phyloP scores from a whole-genome alignment of 2,797 vertebrate species.

The Melanogrammus aeglefinus region DNA sequence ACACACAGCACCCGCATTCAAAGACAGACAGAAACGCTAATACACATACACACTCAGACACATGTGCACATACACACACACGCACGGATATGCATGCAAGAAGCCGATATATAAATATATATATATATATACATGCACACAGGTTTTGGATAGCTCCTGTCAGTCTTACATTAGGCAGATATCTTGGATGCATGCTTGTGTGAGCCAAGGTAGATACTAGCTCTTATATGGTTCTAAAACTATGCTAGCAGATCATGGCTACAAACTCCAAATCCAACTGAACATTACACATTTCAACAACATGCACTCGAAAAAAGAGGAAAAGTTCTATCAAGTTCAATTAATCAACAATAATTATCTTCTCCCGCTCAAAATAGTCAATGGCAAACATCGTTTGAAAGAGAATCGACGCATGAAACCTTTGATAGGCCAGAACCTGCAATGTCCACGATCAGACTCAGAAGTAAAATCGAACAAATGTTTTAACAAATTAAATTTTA shows the following conservation, averaged over 20 bases:
- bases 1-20: no score
- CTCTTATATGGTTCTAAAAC: conserved; percentile 32
- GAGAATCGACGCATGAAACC: no score
- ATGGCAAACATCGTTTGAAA: background rate
- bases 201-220: conserved; percentile 15
- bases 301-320: background rate
- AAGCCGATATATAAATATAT: conserved; percentile 8
- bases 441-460: background rate
- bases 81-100: conserved; percentile 5
- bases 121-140: conserved; percentile 2
- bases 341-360: background rate
- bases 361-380: background rate
- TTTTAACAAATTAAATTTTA: no score
- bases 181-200: conserved; percentile 9
- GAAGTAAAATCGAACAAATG: background rate
- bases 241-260: conserved; percentile 28
- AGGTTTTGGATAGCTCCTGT: conserved; percentile 21
- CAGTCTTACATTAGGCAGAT: conserved; percentile 24
- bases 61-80: conserved; percentile 3
- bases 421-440: background rate
- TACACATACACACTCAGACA: no score
- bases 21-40: no score
- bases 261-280: background rate
- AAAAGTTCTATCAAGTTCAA: background rate
- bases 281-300: background rate